These are phyloP conservation scores for Drosophila conformis DNA, from an alignment of 2,888 invertebrate genomes.

Conservation along the genomic window DNA sequence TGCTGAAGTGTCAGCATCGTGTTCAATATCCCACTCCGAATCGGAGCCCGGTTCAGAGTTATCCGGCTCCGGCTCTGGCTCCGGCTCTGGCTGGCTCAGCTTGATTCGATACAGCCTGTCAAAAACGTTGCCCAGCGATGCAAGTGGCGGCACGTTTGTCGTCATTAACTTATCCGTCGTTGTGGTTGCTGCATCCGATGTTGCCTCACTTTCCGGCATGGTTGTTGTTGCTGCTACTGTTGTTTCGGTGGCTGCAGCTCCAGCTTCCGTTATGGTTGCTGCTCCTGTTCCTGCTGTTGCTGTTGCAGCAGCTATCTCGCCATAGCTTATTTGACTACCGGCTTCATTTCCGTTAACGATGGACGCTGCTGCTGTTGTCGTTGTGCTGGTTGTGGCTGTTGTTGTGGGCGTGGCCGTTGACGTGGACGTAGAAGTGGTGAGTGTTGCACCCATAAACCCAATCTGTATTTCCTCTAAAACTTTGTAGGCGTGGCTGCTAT, in stretches of 20 bases:
- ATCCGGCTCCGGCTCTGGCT: conserved; percentile 11
- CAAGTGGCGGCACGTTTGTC: conserved; percentile 49
- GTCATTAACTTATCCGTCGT: conserved; percentile 48
- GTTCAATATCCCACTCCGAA: neutral
- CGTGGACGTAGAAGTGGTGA: conserved; percentile 40
- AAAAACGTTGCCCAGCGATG: conserved; percentile 59
- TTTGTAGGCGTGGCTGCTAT: conserved; percentile 43
- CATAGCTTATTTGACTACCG: conserved; percentile 43
- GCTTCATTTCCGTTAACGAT: conserved; percentile 52
- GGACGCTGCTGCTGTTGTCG: conserved; percentile 59
- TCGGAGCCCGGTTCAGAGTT: conserved; percentile 4
- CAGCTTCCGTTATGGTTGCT: conserved; percentile 14
- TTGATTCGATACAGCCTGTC: conserved; percentile 83
- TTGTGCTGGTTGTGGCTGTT: conserved; percentile 71
- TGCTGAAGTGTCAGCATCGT: conserved; percentile 5
- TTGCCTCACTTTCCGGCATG: neutral
- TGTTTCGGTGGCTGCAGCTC: conserved; percentile 7
- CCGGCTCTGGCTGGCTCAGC: conserved; percentile 56
- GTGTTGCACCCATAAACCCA: conserved; percentile 27
- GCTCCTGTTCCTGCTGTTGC: conserved; percentile 14
- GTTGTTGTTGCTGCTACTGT: conserved; percentile 19
- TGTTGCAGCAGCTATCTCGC: conserved; percentile 12
- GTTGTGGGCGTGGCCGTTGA: conserved; percentile 75
- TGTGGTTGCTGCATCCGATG: conserved; percentile 11
- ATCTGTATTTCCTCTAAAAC: conserved; percentile 58